Percentiles rank a stretch among this genome's conserved stretches.
Conservation (phyloP, 35 echinoderm and acorn worm genomes). For the Ophiothrix spiculata region DNA sequence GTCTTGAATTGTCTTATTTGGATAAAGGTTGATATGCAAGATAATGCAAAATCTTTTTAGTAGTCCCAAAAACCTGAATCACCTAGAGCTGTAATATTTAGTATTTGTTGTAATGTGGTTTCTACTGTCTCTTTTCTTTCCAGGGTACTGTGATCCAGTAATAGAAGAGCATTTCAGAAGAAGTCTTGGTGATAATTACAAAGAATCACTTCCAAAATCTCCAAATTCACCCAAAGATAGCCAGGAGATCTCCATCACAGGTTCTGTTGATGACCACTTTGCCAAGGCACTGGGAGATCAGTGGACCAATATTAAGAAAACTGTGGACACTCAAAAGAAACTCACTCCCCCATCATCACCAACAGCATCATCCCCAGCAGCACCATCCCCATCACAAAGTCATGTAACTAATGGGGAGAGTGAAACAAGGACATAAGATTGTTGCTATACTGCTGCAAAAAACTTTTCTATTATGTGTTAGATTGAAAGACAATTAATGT, state of each 20-base stretch:
- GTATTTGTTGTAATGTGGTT: too few species aligned
- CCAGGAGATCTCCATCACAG: conserved; percentile 47
- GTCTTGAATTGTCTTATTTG: too few species aligned
- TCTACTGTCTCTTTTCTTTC: not conserved
- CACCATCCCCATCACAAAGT: not conserved
- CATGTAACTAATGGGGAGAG: not conserved
- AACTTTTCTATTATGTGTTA: too few species aligned
- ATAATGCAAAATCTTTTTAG: too few species aligned
- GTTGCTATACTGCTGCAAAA: not conserved
- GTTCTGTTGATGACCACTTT: conserved; percentile 96
- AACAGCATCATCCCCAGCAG: conserved; percentile 18
- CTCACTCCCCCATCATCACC: conserved; percentile 40
- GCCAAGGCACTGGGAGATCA: conserved; percentile 96
- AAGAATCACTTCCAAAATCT: conserved; percentile 42
- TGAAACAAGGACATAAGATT: too few species aligned
- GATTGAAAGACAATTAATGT: too few species aligned
- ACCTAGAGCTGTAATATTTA: too few species aligned
- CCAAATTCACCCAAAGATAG: conserved; percentile 27
- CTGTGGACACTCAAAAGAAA: conserved; percentile 28
- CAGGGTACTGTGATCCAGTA: conserved; percentile 64
- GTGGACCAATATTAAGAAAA: conserved; percentile 79
- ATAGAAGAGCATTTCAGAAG: conserved; percentile 96
- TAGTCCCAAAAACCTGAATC: too few species aligned
- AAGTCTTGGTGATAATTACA: conserved; percentile 88
- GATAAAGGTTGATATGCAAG: too few species aligned